Evolutionary conservation across 2,797 vertebrate genomes (phyloP), one percentile per base, ranked within the genome.

Genomic region (Oryzias sinensis): DNA sequence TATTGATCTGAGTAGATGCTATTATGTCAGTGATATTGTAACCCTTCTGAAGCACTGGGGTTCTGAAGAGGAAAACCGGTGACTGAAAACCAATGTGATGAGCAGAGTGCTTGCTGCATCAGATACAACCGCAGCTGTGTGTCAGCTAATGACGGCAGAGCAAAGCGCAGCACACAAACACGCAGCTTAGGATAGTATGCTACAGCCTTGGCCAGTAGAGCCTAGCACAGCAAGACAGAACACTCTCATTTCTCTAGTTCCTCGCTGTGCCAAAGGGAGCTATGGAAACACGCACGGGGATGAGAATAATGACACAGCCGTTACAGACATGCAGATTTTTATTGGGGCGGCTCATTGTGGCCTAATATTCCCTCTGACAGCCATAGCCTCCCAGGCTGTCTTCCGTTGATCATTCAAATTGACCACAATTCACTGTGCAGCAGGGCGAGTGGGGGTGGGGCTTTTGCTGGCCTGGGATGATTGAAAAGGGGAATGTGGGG

Each of bases 11-110:
- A 77, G 70, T 81, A 77, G 85, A 80, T 51, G 76, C 83, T 82
- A 88, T 90, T 88, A 88, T 86, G 83, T 87, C 82, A 66, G 79
- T 61, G 79, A 76, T 85, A 86, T 82, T 84, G 86, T 83, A 88
- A 81, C 77, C 69, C 78, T 22, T 72, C 64, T n/a, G 8, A 66
- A 83, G 74, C 61, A 68, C 65, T 68, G 53, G 44, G 59, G 77
- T 56, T 71, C 74, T 68, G 67, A 62, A 76, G 75, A 68, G 74
- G 69, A 80, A 81, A 88, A 72, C 60, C 76, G 73, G 65, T 68
- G 73, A 65, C 63, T 71, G 72, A 74, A 72, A 87, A 80, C 74
- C 43, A 41, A 81, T 72, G 80, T 82, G 68, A 77, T 73, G 72
- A 79, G 79, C 74, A 20, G 59, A 71, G 78, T 68, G 62, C 70